phyloP scores from a whole-genome alignment of 2,113 vertebrate species.

The Amia ocellicauda region DNA sequence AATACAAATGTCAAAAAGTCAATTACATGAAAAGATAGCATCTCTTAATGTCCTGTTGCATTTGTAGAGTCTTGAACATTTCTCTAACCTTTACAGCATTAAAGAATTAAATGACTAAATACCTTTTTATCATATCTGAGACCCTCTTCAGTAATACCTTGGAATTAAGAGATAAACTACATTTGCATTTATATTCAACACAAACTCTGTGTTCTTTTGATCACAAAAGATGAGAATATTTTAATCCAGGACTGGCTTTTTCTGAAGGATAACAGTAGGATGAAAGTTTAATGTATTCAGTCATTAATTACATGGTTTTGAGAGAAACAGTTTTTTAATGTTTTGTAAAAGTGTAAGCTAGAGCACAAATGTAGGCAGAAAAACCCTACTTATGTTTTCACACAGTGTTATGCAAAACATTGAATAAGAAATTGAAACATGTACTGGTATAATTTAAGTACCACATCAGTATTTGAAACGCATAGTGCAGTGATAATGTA shows the following conservation, averaged over 20 bases:
- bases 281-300: constrained; percentile 27
- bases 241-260: constrained; percentile 26
- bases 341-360: not conserved
- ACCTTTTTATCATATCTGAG: constrained; percentile 20
- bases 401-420: not conserved
- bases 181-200: constrained; percentile 41
- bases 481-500: no score
- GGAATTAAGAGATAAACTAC: constrained; percentile 24
- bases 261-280: constrained; percentile 17
- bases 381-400: not conserved
- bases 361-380: not conserved
- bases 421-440: not conserved
- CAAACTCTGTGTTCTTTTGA: constrained; percentile 29
- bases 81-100: constrained; percentile 6
- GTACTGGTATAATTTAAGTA: not conserved
- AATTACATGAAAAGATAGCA: constrained; percentile 21
- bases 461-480: no score
- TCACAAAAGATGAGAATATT: constrained; percentile 35
- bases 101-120: constrained; percentile 9
- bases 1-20: constrained; percentile 18
- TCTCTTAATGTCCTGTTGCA: constrained; percentile 10
- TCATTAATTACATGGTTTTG: constrained; percentile 6
- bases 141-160: constrained; percentile 19
- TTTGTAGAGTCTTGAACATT: constrained; percentile 10
- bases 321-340: not conserved